These are phyloP conservation scores for Lacerta viridis DNA, from an alignment of 2,797 vertebrate species.

Conservation along the genomic window DNA sequence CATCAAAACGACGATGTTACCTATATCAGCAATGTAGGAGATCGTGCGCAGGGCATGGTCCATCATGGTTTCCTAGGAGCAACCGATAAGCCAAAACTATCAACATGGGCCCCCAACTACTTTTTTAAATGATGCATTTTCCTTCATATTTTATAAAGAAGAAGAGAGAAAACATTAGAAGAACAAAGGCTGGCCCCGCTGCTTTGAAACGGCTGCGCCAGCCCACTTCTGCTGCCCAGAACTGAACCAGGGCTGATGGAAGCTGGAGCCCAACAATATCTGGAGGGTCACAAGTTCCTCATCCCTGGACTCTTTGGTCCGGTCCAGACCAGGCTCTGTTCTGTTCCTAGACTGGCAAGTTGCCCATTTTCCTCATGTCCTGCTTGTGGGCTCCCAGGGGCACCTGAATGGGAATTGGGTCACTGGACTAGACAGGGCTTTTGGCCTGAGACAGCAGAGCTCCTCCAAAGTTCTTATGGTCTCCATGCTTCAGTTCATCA, in stretches of 20 bases:
- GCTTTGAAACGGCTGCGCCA: neutral
- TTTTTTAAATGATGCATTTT: neutral
- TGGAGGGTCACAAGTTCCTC: too few species aligned
- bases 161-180: neutral
- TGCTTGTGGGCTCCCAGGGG: too few species aligned
- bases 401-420: too few species aligned
- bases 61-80: conserved; percentile 95
- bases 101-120: neutral
- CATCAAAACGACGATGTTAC: conserved; percentile 98
- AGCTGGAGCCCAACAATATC: too few species aligned
- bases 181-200: neutral
- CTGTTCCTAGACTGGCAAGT: too few species aligned
- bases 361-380: too few species aligned
- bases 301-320: too few species aligned
- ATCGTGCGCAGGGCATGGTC: conserved; percentile 97
- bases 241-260: neutral
- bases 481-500: too few species aligned
- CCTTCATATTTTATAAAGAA: neutral
- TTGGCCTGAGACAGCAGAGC: too few species aligned
- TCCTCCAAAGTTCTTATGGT: too few species aligned
- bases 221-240: neutral
- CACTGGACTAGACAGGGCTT: too few species aligned
- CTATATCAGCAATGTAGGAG: conserved; percentile 98
- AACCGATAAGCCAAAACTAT: neutral
- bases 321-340: too few species aligned